Conservation (phyloP, 2,888 invertebrate species). For the Dioctria rufipes region DNA sequence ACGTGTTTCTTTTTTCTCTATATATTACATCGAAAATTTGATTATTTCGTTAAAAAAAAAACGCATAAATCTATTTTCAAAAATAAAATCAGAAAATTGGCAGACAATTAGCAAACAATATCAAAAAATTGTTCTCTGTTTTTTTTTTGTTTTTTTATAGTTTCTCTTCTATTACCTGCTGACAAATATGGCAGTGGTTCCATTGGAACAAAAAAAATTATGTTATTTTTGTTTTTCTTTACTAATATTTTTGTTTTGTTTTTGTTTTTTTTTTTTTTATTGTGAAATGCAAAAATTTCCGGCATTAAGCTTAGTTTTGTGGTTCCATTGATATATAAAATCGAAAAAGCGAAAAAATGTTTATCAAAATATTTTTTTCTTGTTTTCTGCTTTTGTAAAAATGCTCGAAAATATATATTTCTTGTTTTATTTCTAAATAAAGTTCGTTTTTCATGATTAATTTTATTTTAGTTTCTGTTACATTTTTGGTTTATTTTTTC, state of each 20-base stretch:
- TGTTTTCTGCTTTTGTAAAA: slow-evolving; percentile 40
- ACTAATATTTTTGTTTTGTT: background rate
- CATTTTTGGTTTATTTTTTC: slow-evolving; percentile 41
- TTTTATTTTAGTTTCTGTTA: slow-evolving; percentile 30
- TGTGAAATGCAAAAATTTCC: slow-evolving; percentile 7
- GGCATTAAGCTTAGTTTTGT: background rate
- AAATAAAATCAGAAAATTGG: slow-evolving; percentile 33
- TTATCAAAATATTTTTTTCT: slow-evolving; percentile 48
- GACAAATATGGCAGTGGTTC: slow-evolving; percentile 29
- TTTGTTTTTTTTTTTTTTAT: slow-evolving; percentile 3
- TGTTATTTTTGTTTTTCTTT: background rate
- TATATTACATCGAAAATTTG: slow-evolving; percentile 8
- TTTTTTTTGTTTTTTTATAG: background rate
- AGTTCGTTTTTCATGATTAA: slow-evolving; percentile 20
- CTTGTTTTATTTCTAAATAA: slow-evolving; percentile 37
- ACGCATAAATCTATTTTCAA: background rate
- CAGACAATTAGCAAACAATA: slow-evolving; percentile 26
- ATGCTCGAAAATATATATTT: slow-evolving; percentile 46
- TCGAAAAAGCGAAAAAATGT: slow-evolving; percentile 40
- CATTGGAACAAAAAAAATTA: slow-evolving; percentile 15
- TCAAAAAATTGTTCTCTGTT: background rate
- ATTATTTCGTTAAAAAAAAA: background rate
- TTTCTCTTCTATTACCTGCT: slow-evolving; percentile 11
- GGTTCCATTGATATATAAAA: background rate
- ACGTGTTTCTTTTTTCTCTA: slow-evolving; percentile 9